Conservation (phyloP, 2,888 invertebrate species). For the Apotomis betuletana region DNA sequence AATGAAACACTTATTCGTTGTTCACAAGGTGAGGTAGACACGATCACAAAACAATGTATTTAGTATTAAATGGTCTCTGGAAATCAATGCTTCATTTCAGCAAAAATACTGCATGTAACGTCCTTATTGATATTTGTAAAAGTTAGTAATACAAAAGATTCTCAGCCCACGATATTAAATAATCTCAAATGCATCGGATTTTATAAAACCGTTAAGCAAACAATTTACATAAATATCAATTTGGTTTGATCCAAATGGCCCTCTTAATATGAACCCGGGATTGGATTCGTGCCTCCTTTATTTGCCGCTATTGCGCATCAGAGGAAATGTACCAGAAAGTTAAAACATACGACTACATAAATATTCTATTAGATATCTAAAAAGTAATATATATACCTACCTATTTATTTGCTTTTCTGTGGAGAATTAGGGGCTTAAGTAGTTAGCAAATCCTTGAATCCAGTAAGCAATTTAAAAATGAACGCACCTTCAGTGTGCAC, state of each 20-base stretch:
- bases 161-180: not conserved
- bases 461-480: no score
- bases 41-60: no score
- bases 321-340: constrained; percentile 7
- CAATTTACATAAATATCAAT: constrained; percentile 30
- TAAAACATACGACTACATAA: constrained; percentile 9
- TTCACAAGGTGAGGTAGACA: no score
- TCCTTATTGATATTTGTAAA: no score
- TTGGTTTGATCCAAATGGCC: constrained; percentile 16
- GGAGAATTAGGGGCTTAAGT: no score
- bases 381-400: not conserved
- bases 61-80: no score
- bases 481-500: no score
- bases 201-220: constrained; percentile 1
- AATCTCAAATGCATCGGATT: not conserved
- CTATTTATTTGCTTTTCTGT: not conserved
- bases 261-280: constrained; percentile 18
- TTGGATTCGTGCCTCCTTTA: constrained; percentile 25
- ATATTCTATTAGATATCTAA: constrained; percentile 4
- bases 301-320: constrained; percentile 13
- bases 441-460: no score
- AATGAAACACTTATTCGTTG: no score
- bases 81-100: no score
- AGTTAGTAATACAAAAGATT: not conserved
- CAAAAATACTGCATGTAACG: no score